These are phyloP conservation scores for Petrocephalus sullivani DNA, from an alignment of 2,797 vertebrate species.

Conservation along the genomic window DNA sequence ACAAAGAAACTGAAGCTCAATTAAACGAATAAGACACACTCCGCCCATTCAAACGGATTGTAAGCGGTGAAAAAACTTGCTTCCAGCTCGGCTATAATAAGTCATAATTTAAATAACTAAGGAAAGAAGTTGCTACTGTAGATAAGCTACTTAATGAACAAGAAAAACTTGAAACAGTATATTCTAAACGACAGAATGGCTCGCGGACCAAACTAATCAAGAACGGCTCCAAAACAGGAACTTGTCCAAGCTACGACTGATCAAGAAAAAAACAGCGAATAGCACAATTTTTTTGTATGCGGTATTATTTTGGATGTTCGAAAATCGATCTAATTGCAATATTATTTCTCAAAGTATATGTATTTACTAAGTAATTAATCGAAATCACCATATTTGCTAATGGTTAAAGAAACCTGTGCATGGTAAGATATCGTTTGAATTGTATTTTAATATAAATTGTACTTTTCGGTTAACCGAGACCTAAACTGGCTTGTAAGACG, in stretches of 20 bases:
- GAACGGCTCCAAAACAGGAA: background rate
- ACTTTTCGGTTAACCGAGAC: background rate
- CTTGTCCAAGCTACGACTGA: background rate
- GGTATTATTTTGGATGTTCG: background rate
- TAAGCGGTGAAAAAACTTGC: background rate
- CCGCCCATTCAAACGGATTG: conserved; percentile 29
- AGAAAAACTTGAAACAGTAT: background rate
- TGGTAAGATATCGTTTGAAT: background rate
- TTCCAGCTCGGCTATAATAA: background rate
- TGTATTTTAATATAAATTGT: background rate
- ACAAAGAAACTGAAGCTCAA: conserved; percentile 64
- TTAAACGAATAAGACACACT: conserved; percentile 67
- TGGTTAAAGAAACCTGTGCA: background rate
- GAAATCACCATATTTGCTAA: background rate
- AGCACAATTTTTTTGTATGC: background rate
- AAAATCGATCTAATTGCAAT: background rate
- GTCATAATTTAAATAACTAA: background rate
- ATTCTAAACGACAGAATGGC: background rate
- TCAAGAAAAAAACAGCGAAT: background rate
- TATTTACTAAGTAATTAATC: background rate
- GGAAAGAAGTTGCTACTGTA: background rate
- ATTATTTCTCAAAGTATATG: background rate
- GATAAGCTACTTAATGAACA: background rate
- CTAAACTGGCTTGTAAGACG: background rate
- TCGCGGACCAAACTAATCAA: background rate